A percentile compares a stretch with the other conserved stretches of the same genome.
phyloP scores from a whole-genome alignment of 2,888 invertebrate species.

The Ellobium chinense region DNA sequence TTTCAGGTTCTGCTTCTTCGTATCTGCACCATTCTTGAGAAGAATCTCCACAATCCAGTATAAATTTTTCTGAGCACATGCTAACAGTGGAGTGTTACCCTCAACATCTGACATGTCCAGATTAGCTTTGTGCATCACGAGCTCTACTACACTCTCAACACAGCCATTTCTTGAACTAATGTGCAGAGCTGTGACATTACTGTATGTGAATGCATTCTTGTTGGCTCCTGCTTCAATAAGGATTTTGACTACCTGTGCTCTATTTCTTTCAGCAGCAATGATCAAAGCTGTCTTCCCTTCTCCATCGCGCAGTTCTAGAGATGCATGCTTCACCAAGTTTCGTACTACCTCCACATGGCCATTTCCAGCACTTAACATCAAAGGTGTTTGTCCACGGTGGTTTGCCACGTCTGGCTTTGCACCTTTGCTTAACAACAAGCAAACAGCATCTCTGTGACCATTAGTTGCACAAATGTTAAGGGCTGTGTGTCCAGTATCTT shows the following conservation, averaged over 20 bases:
- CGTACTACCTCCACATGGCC: slow-evolving; percentile 4
- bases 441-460: neutral
- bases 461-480: slow-evolving; percentile 2
- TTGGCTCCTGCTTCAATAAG: neutral
- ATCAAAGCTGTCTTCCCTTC: slow-evolving; percentile 16
- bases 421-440: neutral
- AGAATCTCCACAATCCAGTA: neutral
- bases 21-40: neutral
- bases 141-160: too few relatives aligned
- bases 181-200: too few relatives aligned
- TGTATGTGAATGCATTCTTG: too few relatives aligned
- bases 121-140: too few relatives aligned
- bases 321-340: neutral
- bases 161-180: too few relatives aligned
- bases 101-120: neutral
- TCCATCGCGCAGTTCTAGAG: neutral
- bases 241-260: neutral
- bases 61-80: neutral
- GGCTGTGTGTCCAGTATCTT: neutral
- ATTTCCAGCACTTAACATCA: neutral
- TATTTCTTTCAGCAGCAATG: neutral
- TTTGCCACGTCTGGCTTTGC: neutral
- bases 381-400: neutral
- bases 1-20: neutral
- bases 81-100: slow-evolving; percentile 12